These are phyloP conservation scores for Perccottus glenii DNA, from an alignment of 2,113 vertebrate species.

Conservation along the genomic window DNA sequence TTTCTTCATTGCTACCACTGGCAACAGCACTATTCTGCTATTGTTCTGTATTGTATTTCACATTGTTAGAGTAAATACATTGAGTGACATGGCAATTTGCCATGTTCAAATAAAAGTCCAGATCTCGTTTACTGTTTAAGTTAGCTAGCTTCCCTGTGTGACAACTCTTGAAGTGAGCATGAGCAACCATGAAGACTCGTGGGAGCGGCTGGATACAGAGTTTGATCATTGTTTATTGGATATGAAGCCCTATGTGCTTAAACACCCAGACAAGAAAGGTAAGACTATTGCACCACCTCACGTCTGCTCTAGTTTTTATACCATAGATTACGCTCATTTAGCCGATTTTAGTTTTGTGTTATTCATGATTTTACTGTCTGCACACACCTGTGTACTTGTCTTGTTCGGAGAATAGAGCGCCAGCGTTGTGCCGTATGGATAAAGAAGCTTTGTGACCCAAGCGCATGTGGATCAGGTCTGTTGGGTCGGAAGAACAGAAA, in stretches of 20 bases:
- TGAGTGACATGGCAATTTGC: neutral
- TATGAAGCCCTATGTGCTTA: conserved; percentile 92
- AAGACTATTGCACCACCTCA: conserved; percentile 30
- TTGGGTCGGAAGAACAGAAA: conserved; percentile 88
- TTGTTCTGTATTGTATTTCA: neutral
- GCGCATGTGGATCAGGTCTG: conserved; percentile 77
- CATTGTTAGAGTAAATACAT: neutral
- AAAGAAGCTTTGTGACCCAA: conserved; percentile 90
- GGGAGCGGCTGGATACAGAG: conserved; percentile 86
- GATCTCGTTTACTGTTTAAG: neutral
- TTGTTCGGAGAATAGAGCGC: conserved; percentile 75
- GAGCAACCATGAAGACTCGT: conserved; percentile 80
- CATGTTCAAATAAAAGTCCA: neutral
- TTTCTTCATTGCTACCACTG: too few relatives aligned
- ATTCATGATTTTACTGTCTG: too few relatives aligned
- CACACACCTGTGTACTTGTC: neutral
- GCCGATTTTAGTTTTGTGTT: too few relatives aligned
- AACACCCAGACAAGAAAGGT: conserved; percentile 85
- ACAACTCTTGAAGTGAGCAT: conserved; percentile 62
- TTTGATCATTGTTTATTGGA: conserved; percentile 89
- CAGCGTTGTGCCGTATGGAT: conserved; percentile 91
- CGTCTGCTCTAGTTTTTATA: neutral
- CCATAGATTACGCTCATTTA: neutral
- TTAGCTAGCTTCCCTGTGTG: neutral
- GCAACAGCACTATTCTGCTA: neutral